Percentiles rank a stretch among this genome's conserved stretches.
phyloP scores from a whole-genome alignment of 1,140 invertebrate species.

The Panulirus ornatus region DNA sequence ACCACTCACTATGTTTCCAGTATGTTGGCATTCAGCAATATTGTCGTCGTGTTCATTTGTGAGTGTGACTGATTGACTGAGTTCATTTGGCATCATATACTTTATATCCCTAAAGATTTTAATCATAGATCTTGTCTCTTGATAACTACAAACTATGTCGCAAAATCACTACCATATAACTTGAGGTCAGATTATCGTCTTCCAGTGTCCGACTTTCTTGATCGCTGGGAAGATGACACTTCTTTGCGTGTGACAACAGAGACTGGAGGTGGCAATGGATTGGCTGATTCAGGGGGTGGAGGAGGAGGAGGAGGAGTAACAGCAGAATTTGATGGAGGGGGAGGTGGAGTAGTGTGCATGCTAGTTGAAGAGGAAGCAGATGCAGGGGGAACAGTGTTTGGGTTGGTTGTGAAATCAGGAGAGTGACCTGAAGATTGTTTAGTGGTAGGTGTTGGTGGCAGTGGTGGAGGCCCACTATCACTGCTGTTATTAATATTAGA shows the following conservation, averaged over 20 bases:
- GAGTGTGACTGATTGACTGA: no score
- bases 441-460: constrained; percentile 36
- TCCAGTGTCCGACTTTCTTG: constrained; percentile 57
- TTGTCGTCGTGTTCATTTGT: no score
- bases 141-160: no score
- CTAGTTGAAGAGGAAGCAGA: constrained; percentile 41
- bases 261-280: constrained; percentile 46
- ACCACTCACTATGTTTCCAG: no score
- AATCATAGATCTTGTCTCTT: no score
- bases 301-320: constrained; percentile 52
- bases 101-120: no score
- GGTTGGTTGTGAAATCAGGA: constrained; percentile 49
- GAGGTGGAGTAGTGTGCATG: constrained; percentile 32
- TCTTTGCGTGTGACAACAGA: constrained; percentile 64
- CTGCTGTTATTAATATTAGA: constrained; percentile 23
- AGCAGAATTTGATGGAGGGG: constrained; percentile 50
- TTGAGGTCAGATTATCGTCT: no score
- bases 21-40: no score
- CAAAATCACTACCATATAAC: no score
- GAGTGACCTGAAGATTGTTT: constrained; percentile 54
- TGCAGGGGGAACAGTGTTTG: constrained; percentile 29
- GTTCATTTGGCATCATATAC: no score
- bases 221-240: constrained; percentile 47
- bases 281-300: constrained; percentile 61
- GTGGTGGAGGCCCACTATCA: constrained; percentile 46